Evolutionary conservation across 1,140 invertebrate species (phyloP).

Genomic region (fruit fly (Drosophila melanogaster)): Release_6_plus_ISO1_MT NT_033777.3:7167001-7167500

Average conservation of each 20-base stretch:
- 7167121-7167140: slow-evolving; percentile 66
- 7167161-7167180: slow-evolving; percentile 33
- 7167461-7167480: slow-evolving; percentile 13
- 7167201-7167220: slow-evolving; percentile 34
- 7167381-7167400: slow-evolving; percentile 56
- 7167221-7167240: slow-evolving; percentile 24
- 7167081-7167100: slow-evolving; percentile 62
- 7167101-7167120: slow-evolving; percentile 63
- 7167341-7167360: slow-evolving; percentile 22
- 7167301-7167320: slow-evolving; percentile 33
- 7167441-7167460: slow-evolving; percentile 44
- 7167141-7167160: slow-evolving; percentile 4
- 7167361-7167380: slow-evolving; percentile 53
- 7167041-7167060: slow-evolving; percentile 38
- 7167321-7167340: slow-evolving; percentile 29
- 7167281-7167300: slow-evolving; percentile 59
- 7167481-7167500: slow-evolving; percentile 39
- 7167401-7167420: slow-evolving; percentile 54
- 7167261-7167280: slow-evolving; percentile 33
- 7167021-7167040: slow-evolving; percentile 31
- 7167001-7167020: slow-evolving; percentile 35
- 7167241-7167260: slow-evolving; percentile 14
- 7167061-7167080: slow-evolving; percentile 50
- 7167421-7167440: slow-evolving; percentile 68
- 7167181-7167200: background rate